These are phyloP conservation scores for Cenopis cana DNA, from an alignment of 2,888 invertebrate genomes.

Conservation along the genomic window DNA sequence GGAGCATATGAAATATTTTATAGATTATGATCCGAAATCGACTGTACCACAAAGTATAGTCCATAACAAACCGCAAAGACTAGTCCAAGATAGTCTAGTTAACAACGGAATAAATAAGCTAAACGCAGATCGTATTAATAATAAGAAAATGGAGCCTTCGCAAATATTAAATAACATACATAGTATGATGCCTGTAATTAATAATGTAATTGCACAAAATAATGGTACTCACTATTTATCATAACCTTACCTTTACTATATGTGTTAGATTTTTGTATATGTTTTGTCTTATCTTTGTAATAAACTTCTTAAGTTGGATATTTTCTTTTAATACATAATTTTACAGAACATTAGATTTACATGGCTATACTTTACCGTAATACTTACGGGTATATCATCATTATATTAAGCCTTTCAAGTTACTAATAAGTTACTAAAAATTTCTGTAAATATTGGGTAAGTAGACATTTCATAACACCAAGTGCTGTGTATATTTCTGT, in stretches of 20 bases:
- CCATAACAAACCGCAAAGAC: background rate
- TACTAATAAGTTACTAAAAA: background rate
- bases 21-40: constrained; percentile 52
- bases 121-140: background rate
- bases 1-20: constrained; percentile 57
- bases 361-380: background rate
- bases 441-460: background rate
- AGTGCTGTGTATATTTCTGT: background rate
- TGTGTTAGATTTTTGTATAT: background rate
- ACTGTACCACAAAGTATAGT: background rate
- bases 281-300: constrained; percentile 10
- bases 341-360: background rate
- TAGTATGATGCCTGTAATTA: background rate
- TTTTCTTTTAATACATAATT: background rate
- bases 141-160: background rate
- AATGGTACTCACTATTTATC: background rate
- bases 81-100: background rate
- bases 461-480: background rate
- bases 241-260: background rate
- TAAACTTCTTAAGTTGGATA: background rate
- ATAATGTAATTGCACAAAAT: constrained; percentile 13
- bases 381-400: background rate
- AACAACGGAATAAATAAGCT: background rate
- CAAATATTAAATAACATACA: background rate
- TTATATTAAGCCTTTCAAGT: background rate